Evolutionary conservation across 2,888 invertebrate species (phyloP).

Genomic region (Eubasilissa splendida): DNA sequence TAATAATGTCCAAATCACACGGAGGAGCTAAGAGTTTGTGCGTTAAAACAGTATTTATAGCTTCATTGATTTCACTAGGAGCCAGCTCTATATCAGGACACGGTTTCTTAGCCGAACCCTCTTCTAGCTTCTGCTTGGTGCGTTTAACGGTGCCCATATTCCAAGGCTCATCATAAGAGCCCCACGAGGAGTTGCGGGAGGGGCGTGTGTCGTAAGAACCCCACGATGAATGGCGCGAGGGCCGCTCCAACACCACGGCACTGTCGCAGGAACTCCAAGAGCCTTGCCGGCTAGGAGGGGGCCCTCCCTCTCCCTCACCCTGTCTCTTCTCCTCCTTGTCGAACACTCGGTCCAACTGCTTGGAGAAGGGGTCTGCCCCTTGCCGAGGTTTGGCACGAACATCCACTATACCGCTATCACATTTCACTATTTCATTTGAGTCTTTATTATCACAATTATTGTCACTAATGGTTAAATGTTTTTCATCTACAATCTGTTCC

Average conservation of each 20-base stretch:
- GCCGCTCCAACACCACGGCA: conserved; percentile 79
- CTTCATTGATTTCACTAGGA: conserved; percentile 62
- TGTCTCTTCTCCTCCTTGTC: conserved; percentile 76
- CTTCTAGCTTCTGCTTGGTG: conserved; percentile 80
- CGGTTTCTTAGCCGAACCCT: conserved; percentile 66
- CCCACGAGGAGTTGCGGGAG: conserved; percentile 81
- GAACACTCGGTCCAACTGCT: conserved; percentile 80
- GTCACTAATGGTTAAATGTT: conserved; percentile 62
- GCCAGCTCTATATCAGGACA: conserved; percentile 65
- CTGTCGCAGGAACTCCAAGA: conserved; percentile 87
- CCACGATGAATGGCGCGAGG: conserved; percentile 87
- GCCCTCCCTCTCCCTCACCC: conserved; percentile 59
- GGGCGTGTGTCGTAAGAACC: conserved; percentile 83
- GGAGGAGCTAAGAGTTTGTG: conserved; percentile 60
- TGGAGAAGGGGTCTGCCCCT: conserved; percentile 79
- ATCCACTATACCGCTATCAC: conserved; percentile 71
- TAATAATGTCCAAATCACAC: conserved; percentile 66
- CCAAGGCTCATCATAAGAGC: conserved; percentile 81
- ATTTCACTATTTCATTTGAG: conserved; percentile 68
- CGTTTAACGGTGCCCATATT: conserved; percentile 80
- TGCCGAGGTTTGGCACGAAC: conserved; percentile 65
- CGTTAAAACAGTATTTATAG: conserved; percentile 62
- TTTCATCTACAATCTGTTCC: conserved; percentile 64
- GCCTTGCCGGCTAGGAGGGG: conserved; percentile 76
- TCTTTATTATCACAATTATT: conserved; percentile 62